These are phyloP conservation scores for Thermophis baileyi DNA, from an alignment of 2,113 vertebrate genomes.

Conservation along the genomic window DNA sequence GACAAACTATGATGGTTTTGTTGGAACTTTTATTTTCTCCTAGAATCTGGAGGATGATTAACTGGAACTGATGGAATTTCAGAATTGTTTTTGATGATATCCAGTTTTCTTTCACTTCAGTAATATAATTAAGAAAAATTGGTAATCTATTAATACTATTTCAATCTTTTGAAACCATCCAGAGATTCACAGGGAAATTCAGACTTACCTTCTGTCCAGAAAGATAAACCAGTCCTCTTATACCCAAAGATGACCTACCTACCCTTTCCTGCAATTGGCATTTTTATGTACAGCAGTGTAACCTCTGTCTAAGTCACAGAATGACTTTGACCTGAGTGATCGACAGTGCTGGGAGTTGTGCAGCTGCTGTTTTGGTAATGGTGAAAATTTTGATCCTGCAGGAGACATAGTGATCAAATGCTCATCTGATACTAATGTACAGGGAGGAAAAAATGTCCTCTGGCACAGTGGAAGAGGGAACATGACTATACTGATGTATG, in stretches of 20 bases:
- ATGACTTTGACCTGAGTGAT: neutral
- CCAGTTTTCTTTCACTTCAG: neutral
- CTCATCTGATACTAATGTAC: slow-evolving; percentile 5
- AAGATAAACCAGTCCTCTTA: neutral
- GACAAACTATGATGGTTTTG: neutral
- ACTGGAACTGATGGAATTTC: neutral
- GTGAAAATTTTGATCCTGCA: slow-evolving; percentile 28
- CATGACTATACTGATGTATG: slow-evolving; percentile 9
- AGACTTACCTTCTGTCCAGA: neutral
- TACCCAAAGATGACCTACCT: neutral
- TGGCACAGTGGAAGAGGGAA: slow-evolving; percentile 18
- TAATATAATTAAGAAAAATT: neutral
- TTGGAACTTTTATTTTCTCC: neutral
- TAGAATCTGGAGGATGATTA: neutral
- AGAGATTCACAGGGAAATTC: neutral
- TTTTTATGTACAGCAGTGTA: neutral
- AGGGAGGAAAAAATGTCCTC: slow-evolving; percentile 21
- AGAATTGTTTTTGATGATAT: neutral
- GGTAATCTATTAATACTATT: neutral
- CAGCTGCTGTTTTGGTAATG: slow-evolving; percentile 10
- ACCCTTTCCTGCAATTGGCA: neutral
- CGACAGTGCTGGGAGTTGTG: rapidly evolving
- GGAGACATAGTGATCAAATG: neutral
- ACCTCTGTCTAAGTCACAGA: rapidly evolving
- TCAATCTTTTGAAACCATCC: neutral